Evolutionary conservation across 2,797 vertebrate species (phyloP), one percentile per base, ranked within the genome.

Genomic region (Mus spretus): DNA sequence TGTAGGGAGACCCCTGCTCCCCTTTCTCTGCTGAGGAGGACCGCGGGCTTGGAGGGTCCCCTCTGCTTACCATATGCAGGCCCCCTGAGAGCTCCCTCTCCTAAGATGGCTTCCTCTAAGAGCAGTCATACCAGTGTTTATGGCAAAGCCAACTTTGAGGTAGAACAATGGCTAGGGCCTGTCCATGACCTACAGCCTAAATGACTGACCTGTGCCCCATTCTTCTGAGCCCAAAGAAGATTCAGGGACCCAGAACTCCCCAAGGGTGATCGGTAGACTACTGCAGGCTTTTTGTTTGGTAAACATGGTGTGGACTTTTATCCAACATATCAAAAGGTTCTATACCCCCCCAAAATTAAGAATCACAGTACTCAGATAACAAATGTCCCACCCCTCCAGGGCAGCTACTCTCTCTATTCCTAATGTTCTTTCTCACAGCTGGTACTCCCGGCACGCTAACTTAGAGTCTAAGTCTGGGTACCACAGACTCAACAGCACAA

Each of bases 161-260:
- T 1, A 28, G 34, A 15, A 15, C 10, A 67, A 10, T 11, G 31
- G 17, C 74, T 31, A 9, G 40, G n/a, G 37, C 57, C 53, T 34
- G 47, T 67, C 8, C 13, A 57, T 80, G 13, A 8, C 40, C 0
- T 1, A n/a, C 9, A 53, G 78, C 47, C 65, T 13, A 1, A 15
- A 11, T 0, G 1, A 40, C 24, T 6, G 2, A 12, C 28, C 26
- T 40, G 31, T 3, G 1, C 34, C n/a, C 67, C 65, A 55, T 6
- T 24, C 40, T 55, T 65, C 59, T 65, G 83, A 50, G 61, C 15
- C 47, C 50, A 11, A 0, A 14, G 44, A 57, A n/a, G 47, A 53
- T 24, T 70, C 26, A 26, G 53, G 24, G 20, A 0, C 72, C 47
- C 50, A 24, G 57, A 57, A 77, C 28, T 9, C 34, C 70, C 93